Evolutionary conservation across 2,113 vertebrate species (phyloP).

Genomic region (Toxotes jaculatrix): DNA sequence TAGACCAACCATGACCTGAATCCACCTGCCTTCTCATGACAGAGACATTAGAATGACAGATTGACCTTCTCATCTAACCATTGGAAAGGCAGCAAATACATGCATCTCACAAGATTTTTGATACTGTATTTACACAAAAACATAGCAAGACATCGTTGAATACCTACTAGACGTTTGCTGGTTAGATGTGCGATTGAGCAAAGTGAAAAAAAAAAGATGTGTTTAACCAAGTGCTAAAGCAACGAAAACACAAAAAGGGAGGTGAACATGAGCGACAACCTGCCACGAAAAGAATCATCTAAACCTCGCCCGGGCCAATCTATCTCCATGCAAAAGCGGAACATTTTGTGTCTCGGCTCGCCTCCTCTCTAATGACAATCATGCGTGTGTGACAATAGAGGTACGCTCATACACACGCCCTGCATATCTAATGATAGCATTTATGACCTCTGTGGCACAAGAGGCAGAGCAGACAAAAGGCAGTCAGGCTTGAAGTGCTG

Average conservation of each 20-base stretch:
- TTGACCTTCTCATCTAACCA: no score
- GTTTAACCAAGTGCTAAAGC: background rate
- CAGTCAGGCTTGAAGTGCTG: slow-evolving; percentile 56
- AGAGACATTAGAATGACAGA: no score
- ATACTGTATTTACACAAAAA: background rate
- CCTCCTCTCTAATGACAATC: slow-evolving; percentile 50
- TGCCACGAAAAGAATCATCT: background rate
- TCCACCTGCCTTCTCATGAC: background rate
- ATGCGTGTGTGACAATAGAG: slow-evolving; percentile 26
- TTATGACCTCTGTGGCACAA: slow-evolving; percentile 52
- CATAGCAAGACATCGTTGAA: background rate
- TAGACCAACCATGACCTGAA: background rate
- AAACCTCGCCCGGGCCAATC: background rate
- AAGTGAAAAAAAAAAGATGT: background rate
- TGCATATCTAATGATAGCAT: slow-evolving; percentile 55
- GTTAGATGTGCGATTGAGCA: background rate
- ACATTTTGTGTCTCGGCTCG: slow-evolving; percentile 33
- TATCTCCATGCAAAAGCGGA: background rate
- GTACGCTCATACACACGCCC: slow-evolving; percentile 7
- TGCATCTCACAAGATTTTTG: background rate
- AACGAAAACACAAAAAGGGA: background rate
- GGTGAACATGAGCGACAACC: background rate
- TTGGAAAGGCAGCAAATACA: background rate
- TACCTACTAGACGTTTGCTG: background rate
- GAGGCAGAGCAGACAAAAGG: slow-evolving; percentile 51